Base-by-base conservation (phyloP, 2,888 invertebrate species). In the Napeogenes inachia region DNA sequence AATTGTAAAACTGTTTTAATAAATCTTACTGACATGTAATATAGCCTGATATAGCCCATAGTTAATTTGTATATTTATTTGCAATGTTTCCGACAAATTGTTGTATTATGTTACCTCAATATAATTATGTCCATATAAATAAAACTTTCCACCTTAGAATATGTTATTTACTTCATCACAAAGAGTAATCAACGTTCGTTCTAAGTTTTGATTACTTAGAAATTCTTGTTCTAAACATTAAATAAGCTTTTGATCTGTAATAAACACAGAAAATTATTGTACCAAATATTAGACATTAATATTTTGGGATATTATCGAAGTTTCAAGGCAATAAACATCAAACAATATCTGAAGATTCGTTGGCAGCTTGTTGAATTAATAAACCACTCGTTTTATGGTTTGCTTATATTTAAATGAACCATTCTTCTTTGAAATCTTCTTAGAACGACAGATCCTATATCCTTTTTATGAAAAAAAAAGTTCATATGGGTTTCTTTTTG, bases 161-260 rank as follows among this genome's bases (percentile, higher is more conserved):
- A 30, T 50, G 50, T 50, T 42, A 42, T 42, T 50, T 50, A 50
- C 10, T 50, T 12, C 50, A 50, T 10, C 50, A 50, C 30, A 50
- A 50, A 50, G 50, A 21, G 50, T 50, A 50, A 50, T 50, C 50
- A 50, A 30, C 30, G 50, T 50, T 50, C 50, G 50, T 50, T 50
- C 50, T 30, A 69, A 70, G 68, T 69, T 70, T 69, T 70, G 68
- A 71, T 71, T 71, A 67, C 69, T 71, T 71, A 60, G 61, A 68
- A 69, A 71, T 68, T 71, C 68, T 67, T 69, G 69, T 69, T 70
- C 64, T 68, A 21, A 57, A 57, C 57, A 47, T 35, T 58, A 68
- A 64, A 62, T 59, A 57, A 65, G 58, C 57, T 55, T 53, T 63
- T 59, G 65, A 65, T 68, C 60, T 63, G 64, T 66, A 65, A 63